phyloP scores from a whole-genome alignment of 2,113 vertebrate genomes.

The Cnemophilus loriae region DNA sequence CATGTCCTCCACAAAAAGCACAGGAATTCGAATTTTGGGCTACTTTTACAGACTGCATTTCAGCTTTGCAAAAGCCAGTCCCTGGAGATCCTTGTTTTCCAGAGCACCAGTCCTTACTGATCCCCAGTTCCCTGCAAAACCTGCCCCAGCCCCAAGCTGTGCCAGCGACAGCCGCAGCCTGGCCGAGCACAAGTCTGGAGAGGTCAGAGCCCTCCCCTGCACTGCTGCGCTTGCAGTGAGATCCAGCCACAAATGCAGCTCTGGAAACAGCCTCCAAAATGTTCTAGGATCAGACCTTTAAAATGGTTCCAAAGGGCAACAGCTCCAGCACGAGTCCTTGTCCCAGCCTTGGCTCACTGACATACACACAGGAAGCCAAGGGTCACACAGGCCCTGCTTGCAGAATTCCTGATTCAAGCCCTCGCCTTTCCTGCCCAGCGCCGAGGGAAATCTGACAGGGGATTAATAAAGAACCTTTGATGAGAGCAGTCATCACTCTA shows the following conservation, averaged over 20 bases:
- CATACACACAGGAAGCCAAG: no score
- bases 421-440: no score
- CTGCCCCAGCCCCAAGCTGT: not conserved
- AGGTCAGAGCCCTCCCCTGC: not conserved
- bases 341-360: not conserved
- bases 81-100: not conserved
- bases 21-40: not conserved
- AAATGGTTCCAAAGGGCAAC: not conserved
- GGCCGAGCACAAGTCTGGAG: not conserved
- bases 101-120: not conserved
- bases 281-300: not conserved
- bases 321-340: not conserved
- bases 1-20: not conserved
- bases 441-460: no score
- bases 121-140: no score
- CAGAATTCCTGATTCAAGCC: no score
- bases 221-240: not conserved
- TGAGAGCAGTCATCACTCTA: no score
- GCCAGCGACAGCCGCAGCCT: rapidly evolving
- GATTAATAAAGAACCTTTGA: no score
- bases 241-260: not conserved
- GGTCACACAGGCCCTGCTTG: no score
- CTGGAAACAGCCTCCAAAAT: not conserved
- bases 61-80: not conserved
- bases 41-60: not conserved